A percentile compares a stretch with the other conserved stretches of the same genome.
Conservation (phyloP, 2,113 vertebrate species). For the Nothobranchius furzeri region DNA sequence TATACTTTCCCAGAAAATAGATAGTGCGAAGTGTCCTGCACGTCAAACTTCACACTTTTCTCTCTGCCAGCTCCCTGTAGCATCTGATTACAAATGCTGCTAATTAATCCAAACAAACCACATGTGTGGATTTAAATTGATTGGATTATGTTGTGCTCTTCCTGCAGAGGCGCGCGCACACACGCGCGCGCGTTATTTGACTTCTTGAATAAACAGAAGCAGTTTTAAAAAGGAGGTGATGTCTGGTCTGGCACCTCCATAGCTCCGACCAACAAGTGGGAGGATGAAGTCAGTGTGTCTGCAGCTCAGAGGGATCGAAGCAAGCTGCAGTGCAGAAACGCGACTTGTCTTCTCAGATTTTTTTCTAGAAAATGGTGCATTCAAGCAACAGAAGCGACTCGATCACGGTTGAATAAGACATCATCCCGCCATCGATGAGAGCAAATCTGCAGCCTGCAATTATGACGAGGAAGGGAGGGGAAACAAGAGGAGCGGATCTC, state of each 20-base stretch:
- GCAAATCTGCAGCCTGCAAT: slow-evolving; percentile 44
- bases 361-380: slow-evolving; percentile 26
- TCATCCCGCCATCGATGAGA: slow-evolving; percentile 42
- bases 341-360: background rate
- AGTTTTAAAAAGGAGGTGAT: background rate
- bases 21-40: no score
- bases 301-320: slow-evolving; percentile 16
- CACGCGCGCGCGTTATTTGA: background rate
- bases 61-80: background rate
- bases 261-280: slow-evolving; percentile 63
- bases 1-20: no score
- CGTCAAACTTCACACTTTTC: background rate
- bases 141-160: background rate
- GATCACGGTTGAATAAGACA: slow-evolving; percentile 38
- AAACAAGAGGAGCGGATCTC: slow-evolving; percentile 23
- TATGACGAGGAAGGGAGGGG: slow-evolving; percentile 11
- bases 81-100: slow-evolving; percentile 19
- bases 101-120: slow-evolving; percentile 9
- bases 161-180: no score
- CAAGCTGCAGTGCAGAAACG: slow-evolving; percentile 19
- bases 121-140: background rate
- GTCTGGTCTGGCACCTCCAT: slow-evolving; percentile 7
- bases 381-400: slow-evolving; percentile 26
- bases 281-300: slow-evolving; percentile 12
- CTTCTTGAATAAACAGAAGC: slow-evolving; percentile 2